These are phyloP conservation scores for Pocillopora grandis DNA, from an alignment of 92 coral and sea anemone genomes.

Conservation along the genomic window DNA sequence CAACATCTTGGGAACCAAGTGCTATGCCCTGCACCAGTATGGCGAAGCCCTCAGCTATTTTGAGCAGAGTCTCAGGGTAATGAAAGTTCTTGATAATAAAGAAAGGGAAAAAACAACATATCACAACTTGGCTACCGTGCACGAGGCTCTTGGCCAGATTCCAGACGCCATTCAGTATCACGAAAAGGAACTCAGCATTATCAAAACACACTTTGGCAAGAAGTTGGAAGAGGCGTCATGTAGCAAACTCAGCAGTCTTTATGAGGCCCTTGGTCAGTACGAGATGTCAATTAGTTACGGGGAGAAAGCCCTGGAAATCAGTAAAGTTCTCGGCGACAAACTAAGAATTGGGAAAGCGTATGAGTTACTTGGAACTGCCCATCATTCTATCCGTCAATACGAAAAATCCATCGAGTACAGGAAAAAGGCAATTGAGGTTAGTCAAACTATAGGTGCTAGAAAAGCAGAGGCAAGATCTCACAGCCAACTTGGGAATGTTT, in stretches of 20 bases:
- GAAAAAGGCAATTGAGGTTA: slow-evolving; percentile 17
- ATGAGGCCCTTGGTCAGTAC: slow-evolving; percentile 4
- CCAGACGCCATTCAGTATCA: slow-evolving; percentile 25
- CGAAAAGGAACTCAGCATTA: slow-evolving; percentile 10
- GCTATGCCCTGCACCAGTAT: slow-evolving; percentile 14
- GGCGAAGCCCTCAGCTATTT: slow-evolving; percentile 25
- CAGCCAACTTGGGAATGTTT: slow-evolving; percentile 32
- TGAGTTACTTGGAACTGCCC: slow-evolving; percentile 17
- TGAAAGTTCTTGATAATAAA: slow-evolving; percentile 1
- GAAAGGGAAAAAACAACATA: slow-evolving; percentile 14
- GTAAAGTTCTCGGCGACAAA: slow-evolving; percentile 19
- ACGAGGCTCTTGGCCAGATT: slow-evolving; percentile 25
- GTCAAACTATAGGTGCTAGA: neutral
- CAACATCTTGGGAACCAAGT: slow-evolving; percentile 14
- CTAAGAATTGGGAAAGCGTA: slow-evolving; percentile 9
- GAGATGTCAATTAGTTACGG: slow-evolving; percentile 28
- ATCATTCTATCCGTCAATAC: slow-evolving; percentile 24
- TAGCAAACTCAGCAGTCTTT: slow-evolving; percentile 22
- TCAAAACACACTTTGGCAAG: slow-evolving; percentile 30
- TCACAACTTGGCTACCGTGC: slow-evolving; percentile 3
- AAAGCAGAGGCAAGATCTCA: slow-evolving; percentile 22
- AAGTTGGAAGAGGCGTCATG: slow-evolving; percentile 13
- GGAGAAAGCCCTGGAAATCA: slow-evolving; percentile 21
- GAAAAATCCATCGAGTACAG: slow-evolving; percentile 23
- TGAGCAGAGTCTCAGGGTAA: slow-evolving; percentile 9